phyloP scores from a whole-genome alignment of 2,888 invertebrate species.

The Augiades crinisus region DNA sequence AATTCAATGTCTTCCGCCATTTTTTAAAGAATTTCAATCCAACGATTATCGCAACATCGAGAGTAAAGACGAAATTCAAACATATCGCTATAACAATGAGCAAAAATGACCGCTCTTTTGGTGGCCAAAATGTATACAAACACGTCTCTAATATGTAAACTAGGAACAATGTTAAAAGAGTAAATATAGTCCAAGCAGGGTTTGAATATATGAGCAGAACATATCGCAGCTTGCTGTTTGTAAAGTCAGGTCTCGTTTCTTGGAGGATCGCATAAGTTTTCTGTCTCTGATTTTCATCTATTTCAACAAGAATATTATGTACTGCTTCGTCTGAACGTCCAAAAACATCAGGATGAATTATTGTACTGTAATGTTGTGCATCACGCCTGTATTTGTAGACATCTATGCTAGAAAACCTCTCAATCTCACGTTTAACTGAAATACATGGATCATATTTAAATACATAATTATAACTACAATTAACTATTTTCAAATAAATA shows the following conservation, averaged over 20 bases:
- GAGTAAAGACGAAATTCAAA: conserved; percentile 56
- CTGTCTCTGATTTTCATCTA: conserved; percentile 46
- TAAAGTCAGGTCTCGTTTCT: conserved; percentile 60
- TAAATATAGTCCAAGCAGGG: conserved; percentile 60
- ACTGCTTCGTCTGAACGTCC: conserved; percentile 32
- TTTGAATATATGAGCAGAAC: conserved; percentile 62
- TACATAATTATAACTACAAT: neutral
- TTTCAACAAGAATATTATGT: conserved; percentile 42
- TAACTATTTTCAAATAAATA: neutral
- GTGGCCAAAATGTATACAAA: conserved; percentile 58
- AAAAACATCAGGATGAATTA: conserved; percentile 34
- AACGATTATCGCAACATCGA: conserved; percentile 59
- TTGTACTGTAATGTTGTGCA: conserved; percentile 42
- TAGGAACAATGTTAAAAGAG: conserved; percentile 55
- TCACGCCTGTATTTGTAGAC: conserved; percentile 57
- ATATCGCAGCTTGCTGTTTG: conserved; percentile 55
- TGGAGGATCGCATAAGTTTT: conserved; percentile 68
- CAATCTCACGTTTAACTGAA: conserved; percentile 36
- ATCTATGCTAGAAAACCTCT: conserved; percentile 40
- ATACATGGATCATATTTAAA: neutral
- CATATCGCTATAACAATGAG: conserved; percentile 51
- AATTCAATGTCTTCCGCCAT: conserved; percentile 71
- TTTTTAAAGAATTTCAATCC: conserved; percentile 65
- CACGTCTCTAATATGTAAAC: conserved; percentile 63
- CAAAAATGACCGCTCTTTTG: conserved; percentile 49